Evolutionary conservation across 2,797 vertebrate species (phyloP).

Genomic region (Clamator glandarius): DNA sequence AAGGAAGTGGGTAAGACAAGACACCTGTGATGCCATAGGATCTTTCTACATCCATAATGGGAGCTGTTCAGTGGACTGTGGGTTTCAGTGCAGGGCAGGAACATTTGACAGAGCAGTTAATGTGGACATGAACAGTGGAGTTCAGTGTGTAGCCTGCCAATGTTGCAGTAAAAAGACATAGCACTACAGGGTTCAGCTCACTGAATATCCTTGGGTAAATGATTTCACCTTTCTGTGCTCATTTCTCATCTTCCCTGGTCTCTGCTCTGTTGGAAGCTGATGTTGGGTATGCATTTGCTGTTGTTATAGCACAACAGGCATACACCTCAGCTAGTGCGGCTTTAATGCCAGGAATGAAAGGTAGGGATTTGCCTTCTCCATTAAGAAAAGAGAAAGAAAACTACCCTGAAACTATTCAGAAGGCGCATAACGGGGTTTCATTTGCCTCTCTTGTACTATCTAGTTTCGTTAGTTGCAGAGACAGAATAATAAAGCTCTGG

Average conservation of each 20-base stretch:
- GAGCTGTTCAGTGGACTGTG: background rate
- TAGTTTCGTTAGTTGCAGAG: background rate
- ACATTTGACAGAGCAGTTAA: background rate
- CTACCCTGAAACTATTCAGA: background rate
- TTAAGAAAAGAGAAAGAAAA: background rate
- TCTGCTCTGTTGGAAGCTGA: background rate
- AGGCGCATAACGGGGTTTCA: background rate
- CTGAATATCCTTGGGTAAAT: background rate
- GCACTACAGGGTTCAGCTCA: background rate
- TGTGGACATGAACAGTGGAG: background rate
- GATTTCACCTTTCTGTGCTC: background rate
- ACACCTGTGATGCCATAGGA: accelerated
- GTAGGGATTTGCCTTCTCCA: background rate
- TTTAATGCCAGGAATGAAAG: background rate
- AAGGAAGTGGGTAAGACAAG: background rate
- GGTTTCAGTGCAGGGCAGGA: background rate
- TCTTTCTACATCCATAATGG: background rate
- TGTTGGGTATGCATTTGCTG: accelerated
- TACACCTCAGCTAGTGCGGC: background rate
- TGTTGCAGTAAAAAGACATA: background rate
- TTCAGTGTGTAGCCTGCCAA: background rate
- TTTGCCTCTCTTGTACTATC: background rate
- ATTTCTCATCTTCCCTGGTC: background rate
- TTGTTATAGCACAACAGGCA: background rate
- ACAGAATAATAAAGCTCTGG: background rate